phyloP scores from a whole-genome alignment of 2,113 vertebrate genomes.

The Anguilla rostrata region DNA sequence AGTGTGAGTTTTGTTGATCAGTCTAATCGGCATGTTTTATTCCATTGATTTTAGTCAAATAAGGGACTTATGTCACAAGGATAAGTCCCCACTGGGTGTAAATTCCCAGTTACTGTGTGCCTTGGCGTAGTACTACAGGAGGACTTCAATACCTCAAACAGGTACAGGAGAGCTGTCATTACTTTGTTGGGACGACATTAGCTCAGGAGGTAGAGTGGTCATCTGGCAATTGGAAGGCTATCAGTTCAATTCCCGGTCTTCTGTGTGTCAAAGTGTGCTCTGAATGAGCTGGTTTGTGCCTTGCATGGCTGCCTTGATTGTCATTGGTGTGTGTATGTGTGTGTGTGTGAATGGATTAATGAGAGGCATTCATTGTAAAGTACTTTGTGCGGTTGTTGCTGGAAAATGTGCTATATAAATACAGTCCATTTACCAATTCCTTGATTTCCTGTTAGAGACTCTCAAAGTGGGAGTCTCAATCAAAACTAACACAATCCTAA shows the following conservation, averaged over 20 bases:
- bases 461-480: not conserved
- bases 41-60: constrained; percentile 1
- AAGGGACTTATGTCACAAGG: constrained; percentile 8
- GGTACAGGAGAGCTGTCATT: not conserved
- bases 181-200: not conserved
- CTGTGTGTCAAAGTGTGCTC: too few species aligned
- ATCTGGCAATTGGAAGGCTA: too few species aligned
- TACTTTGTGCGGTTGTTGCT: too few species aligned
- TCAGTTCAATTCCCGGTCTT: not conserved
- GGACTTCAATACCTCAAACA: not conserved
- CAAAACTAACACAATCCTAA: too few species aligned
- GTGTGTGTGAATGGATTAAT: too few species aligned
- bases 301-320: too few species aligned
- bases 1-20: not conserved
- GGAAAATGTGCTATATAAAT: too few species aligned
- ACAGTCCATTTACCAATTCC: not conserved
- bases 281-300: too few species aligned
- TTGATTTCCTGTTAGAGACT: not conserved
- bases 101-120: not conserved
- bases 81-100: not conserved
- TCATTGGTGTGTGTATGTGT: too few species aligned
- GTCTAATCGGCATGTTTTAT: not conserved
- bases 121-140: not conserved
- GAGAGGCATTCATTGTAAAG: too few species aligned
- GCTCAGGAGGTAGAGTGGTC: too few species aligned